Percentiles rank a stretch among this genome's conserved stretches.
phyloP scores from a whole-genome alignment of 2,797 vertebrate genomes.

The Pseudochromis fuscus region DNA sequence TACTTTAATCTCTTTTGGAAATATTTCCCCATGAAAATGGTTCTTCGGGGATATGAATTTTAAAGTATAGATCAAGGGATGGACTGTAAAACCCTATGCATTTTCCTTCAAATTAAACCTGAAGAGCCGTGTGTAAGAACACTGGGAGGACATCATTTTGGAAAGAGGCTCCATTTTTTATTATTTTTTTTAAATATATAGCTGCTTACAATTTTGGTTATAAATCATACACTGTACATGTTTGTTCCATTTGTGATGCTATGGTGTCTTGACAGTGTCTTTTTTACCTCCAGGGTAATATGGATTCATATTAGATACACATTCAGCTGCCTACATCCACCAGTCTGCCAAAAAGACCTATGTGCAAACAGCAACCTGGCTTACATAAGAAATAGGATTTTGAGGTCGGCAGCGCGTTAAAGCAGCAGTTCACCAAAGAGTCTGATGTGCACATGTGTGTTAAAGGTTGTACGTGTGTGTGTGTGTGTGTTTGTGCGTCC shows the following conservation, averaged over 20 bases:
- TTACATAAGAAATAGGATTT: conserved; percentile 71
- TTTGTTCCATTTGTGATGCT: conserved; percentile 33
- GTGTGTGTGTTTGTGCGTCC: conserved; percentile 17
- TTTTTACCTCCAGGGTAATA: conserved; percentile 48
- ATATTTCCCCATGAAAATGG: conserved; percentile 35
- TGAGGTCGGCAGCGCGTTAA: conserved; percentile 12
- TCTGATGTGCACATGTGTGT: background rate
- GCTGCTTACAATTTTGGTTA: conserved; percentile 1
- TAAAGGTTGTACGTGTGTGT: background rate
- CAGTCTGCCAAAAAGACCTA: conserved; percentile 57
- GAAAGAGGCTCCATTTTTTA: conserved; percentile 3
- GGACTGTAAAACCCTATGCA: background rate
- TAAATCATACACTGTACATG: conserved; percentile 21
- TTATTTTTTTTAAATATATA: no score
- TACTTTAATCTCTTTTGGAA: conserved; percentile 43
- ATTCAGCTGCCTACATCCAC: conserved; percentile 57
- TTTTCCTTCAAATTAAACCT: conserved; percentile 9
- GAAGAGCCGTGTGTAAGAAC: background rate
- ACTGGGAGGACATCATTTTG: background rate
- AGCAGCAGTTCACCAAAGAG: conserved; percentile 19
- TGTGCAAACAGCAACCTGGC: conserved; percentile 61
- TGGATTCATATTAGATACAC: conserved; percentile 47
- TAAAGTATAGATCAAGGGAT: conserved; percentile 24
- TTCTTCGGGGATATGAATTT: conserved; percentile 30
- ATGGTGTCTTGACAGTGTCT: conserved; percentile 38